phyloP scores from a whole-genome alignment of 1,140 invertebrate genomes.

The Medauroidea extradentata region DNA sequence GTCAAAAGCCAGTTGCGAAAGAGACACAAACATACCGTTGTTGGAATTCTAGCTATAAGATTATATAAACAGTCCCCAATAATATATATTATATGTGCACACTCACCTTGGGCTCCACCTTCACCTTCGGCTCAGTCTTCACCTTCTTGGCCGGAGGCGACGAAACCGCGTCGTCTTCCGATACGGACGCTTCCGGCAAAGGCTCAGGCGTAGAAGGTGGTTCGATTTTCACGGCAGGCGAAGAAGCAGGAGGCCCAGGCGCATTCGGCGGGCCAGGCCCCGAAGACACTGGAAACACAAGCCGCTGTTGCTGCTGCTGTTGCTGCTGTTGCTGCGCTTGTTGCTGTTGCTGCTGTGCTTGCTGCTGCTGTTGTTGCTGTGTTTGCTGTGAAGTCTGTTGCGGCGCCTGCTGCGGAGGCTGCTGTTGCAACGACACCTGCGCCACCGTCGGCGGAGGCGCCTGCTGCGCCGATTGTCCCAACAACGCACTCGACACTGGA shows the following conservation, averaged over 20 bases:
- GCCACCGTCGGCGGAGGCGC: neutral
- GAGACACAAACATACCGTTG: too few species aligned
- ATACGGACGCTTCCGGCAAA: constrained; percentile 41
- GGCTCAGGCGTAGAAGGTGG: constrained; percentile 48
- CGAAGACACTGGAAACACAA: constrained; percentile 36
- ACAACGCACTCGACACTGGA: neutral
- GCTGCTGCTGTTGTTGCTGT: neutral
- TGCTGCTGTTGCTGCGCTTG: constrained; percentile 33
- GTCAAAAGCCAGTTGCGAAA: too few species aligned
- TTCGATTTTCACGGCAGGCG: constrained; percentile 47
- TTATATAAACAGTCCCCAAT: too few species aligned
- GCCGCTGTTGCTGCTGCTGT: constrained; percentile 42
- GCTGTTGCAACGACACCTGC: constrained; percentile 1
- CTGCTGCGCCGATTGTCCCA: too few species aligned
- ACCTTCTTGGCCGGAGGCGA: constrained; percentile 62
- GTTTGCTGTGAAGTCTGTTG: neutral
- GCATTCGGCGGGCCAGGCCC: constrained; percentile 36
- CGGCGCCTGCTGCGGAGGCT: neutral
- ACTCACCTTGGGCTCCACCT: constrained; percentile 58
- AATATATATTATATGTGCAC: too few species aligned
- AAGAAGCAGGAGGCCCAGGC: constrained; percentile 36
- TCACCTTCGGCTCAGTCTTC: constrained; percentile 63
- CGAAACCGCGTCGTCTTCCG: constrained; percentile 29
- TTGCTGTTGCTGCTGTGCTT: constrained; percentile 17
- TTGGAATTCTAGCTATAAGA: too few species aligned